Conservation (phyloP, 2,888 invertebrate genomes). For the Anoncus sp. region DNA sequence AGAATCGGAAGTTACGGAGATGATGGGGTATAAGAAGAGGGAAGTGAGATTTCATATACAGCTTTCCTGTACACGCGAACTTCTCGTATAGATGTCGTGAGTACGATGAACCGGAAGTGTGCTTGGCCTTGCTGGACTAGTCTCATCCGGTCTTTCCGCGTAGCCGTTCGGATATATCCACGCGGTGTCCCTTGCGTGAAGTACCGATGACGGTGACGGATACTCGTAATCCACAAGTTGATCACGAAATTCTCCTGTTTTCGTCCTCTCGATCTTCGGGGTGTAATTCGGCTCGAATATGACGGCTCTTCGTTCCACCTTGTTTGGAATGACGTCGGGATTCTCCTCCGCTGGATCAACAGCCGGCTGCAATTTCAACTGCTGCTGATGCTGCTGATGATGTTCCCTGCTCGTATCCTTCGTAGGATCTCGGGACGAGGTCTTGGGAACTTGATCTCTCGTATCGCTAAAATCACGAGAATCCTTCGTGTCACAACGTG, state of each 20-base stretch:
- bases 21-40: slow-evolving; percentile 39
- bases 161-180: slow-evolving; percentile 78
- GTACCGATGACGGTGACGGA: slow-evolving; percentile 71
- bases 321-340: slow-evolving; percentile 79
- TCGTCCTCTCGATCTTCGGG: slow-evolving; percentile 71
- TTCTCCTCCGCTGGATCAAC: slow-evolving; percentile 72
- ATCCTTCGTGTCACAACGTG: slow-evolving; percentile 44
- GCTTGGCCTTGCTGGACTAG: slow-evolving; percentile 76
- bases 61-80: slow-evolving; percentile 79
- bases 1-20: slow-evolving; percentile 48
- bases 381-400: slow-evolving; percentile 30
- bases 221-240: slow-evolving; percentile 71
- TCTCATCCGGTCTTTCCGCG: slow-evolving; percentile 71
- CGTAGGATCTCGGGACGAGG: slow-evolving; percentile 24
- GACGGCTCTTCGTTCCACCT: slow-evolving; percentile 73
- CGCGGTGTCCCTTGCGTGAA: slow-evolving; percentile 73
- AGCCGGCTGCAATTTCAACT: slow-evolving; percentile 41
- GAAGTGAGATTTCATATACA: slow-evolving; percentile 75
- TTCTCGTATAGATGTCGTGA: slow-evolving; percentile 80
- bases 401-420: slow-evolving; percentile 64
- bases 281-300: slow-evolving; percentile 76
- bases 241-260: slow-evolving; percentile 67
- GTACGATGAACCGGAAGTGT: slow-evolving; percentile 78
- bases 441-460: slow-evolving; percentile 37
- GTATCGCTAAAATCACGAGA: slow-evolving; percentile 44